Evolutionary conservation across 2,888 invertebrate species (phyloP).

Genomic region (Leptura quadrifasciata): DNA sequence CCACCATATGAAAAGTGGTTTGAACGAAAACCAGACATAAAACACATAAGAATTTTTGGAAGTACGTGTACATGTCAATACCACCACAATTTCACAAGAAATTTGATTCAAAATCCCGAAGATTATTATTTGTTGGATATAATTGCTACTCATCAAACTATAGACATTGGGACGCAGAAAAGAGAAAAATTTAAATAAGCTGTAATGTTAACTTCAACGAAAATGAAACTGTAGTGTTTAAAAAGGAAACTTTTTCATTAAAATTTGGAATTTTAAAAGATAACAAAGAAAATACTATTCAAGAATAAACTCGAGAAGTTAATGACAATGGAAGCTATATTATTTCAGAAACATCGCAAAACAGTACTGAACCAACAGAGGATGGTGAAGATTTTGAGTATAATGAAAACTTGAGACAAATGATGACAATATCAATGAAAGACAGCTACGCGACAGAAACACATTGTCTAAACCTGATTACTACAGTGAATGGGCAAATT

Average conservation of each 20-base stretch:
- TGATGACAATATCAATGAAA: constrained; percentile 20
- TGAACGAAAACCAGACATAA: constrained; percentile 27
- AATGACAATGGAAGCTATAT: not conserved
- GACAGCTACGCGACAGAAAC: constrained; percentile 40
- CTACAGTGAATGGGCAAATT: not conserved
- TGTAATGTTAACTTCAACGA: constrained; percentile 51
- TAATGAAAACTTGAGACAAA: constrained; percentile 17
- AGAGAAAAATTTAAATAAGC: constrained; percentile 53
- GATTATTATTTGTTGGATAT: constrained; percentile 45
- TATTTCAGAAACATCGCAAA: not conserved
- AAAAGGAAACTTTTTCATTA: constrained; percentile 24
- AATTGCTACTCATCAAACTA: constrained; percentile 51
- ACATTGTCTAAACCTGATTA: constrained; percentile 24
- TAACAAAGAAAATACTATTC: constrained; percentile 11
- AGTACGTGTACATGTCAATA: constrained; percentile 11
- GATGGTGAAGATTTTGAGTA: constrained; percentile 19
- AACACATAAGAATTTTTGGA: constrained; percentile 28
- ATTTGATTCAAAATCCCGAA: constrained; percentile 5
- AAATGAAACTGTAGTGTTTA: constrained; percentile 31
- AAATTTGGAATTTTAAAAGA: constrained; percentile 9
- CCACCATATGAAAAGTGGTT: constrained; percentile 28
- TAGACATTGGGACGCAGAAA: too few relatives aligned
- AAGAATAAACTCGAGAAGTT: constrained; percentile 20
- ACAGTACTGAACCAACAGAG: not conserved
- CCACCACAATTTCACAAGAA: constrained; percentile 5